These are phyloP conservation scores for Sphenopsis melanotis DNA, from an alignment of 2,797 vertebrate species.

Conservation along the genomic window DNA sequence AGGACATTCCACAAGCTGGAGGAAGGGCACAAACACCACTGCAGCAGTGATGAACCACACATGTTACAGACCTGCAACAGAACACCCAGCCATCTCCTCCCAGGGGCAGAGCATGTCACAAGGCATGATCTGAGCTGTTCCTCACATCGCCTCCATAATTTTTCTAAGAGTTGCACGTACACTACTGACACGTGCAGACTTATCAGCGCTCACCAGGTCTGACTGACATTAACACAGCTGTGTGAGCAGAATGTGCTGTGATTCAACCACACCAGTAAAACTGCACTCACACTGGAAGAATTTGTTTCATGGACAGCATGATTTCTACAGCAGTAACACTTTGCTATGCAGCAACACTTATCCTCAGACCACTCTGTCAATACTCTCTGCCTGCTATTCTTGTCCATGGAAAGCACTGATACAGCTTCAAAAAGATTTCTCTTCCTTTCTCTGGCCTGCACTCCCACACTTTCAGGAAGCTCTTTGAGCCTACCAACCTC, in stretches of 20 bases:
- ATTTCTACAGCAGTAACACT: background rate
- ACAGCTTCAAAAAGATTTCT: slow-evolving; percentile 47
- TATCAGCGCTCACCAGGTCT: background rate
- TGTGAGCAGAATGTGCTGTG: background rate
- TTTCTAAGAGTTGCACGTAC: background rate
- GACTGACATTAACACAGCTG: background rate
- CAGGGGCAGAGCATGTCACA: background rate
- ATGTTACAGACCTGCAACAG: background rate
- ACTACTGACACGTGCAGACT: background rate
- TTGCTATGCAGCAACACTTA: background rate
- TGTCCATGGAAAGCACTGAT: background rate
- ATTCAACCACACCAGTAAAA: background rate
- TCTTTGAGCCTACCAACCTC: slow-evolving; percentile 20
- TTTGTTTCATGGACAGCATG: background rate
- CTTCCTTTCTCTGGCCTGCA: slow-evolving; percentile 42
- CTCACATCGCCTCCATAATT: background rate
- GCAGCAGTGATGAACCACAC: background rate
- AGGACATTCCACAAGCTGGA: background rate
- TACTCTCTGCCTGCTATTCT: slow-evolving; percentile 1
- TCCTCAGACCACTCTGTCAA: background rate
- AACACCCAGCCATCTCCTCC: background rate
- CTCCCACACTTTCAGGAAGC: slow-evolving; percentile 60
- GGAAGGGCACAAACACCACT: background rate
- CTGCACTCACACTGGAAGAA: background rate
- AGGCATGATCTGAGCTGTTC: fast-evolving